Conservation (phyloP, 2,797 vertebrate species). For the Acridotheres tristis region DNA sequence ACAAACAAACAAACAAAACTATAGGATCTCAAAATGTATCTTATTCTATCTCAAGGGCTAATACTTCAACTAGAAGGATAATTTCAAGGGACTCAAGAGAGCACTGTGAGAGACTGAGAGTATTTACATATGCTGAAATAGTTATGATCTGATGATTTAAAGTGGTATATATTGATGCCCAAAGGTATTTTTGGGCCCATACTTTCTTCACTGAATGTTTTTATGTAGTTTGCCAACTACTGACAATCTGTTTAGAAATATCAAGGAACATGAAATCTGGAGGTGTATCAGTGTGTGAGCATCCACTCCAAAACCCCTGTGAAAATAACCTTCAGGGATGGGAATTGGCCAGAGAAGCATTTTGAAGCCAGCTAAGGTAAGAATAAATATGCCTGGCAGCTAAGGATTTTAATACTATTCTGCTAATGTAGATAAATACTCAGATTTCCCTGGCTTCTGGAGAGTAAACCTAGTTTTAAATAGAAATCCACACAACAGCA, state of each 20-base stretch:
- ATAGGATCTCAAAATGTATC: background rate
- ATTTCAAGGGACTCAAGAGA: background rate
- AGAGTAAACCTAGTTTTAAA: constrained; percentile 5
- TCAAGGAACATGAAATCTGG: background rate
- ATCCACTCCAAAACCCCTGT: constrained; percentile 26
- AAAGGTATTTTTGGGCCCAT: constrained; percentile 35
- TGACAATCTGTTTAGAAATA: constrained; percentile 38
- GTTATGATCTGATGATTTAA: constrained; percentile 52
- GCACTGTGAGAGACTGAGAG: constrained; percentile 19
- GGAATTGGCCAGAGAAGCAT: background rate
- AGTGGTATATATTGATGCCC: constrained; percentile 22
- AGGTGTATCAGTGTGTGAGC: background rate
- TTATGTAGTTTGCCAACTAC: constrained; percentile 4
- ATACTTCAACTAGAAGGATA: background rate
- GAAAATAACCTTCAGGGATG: constrained; percentile 37
- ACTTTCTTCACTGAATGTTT: constrained; percentile 23
- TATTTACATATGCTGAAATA: constrained; percentile 28
- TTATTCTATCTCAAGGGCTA: background rate
- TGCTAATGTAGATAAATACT: constrained; percentile 31
- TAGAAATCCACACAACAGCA: background rate
- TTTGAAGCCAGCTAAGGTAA: constrained; percentile 12
- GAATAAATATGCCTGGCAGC: constrained; percentile 26
- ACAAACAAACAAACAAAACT: background rate
- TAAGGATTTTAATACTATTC: constrained; percentile 32
- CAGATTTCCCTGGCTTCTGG: background rate